Evolutionary conservation across 2,888 invertebrate genomes (phyloP).

Genomic region (Pheosia gnoma): DNA sequence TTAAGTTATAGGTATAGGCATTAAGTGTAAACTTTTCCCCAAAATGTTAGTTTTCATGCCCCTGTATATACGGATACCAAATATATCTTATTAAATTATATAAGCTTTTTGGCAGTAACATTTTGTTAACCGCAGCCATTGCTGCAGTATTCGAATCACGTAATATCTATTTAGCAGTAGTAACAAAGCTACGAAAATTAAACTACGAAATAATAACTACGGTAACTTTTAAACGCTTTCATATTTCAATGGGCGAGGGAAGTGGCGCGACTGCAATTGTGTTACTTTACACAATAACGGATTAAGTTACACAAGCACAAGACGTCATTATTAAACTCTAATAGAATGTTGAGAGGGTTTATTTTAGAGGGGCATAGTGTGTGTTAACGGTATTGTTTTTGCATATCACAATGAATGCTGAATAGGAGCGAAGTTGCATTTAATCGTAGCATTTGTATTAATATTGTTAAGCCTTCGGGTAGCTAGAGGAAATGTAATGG

Average conservation of each 20-base stretch:
- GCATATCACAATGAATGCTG: conserved; percentile 34
- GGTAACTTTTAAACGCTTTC: conserved; percentile 43
- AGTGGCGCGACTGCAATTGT: conserved; percentile 20
- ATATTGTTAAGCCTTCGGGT: conserved; percentile 17
- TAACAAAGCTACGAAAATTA: background rate
- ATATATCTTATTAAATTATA: too few relatives aligned
- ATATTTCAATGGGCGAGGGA: conserved; percentile 26
- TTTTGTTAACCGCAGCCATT: too few relatives aligned
- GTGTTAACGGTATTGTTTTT: background rate
- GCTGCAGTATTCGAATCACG: too few relatives aligned
- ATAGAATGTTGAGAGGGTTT: background rate
- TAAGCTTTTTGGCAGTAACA: too few relatives aligned
- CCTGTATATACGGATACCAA: too few relatives aligned
- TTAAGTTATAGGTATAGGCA: too few relatives aligned
- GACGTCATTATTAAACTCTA: background rate
- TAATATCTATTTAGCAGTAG: background rate
- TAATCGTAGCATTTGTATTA: conserved; percentile 19
- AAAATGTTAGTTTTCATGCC: too few relatives aligned
- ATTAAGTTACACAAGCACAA: too few relatives aligned
- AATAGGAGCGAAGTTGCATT: conserved; percentile 37
- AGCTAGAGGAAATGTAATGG: conserved; percentile 15
- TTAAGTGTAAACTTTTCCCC: too few relatives aligned
- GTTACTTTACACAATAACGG: background rate
- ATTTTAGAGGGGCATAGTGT: background rate
- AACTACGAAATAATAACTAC: conserved; percentile 26